Evolutionary conservation across 2,113 vertebrate genomes (phyloP), one percentile per base, ranked within the genome.

Genomic region (Hiodon tergisus): DNA sequence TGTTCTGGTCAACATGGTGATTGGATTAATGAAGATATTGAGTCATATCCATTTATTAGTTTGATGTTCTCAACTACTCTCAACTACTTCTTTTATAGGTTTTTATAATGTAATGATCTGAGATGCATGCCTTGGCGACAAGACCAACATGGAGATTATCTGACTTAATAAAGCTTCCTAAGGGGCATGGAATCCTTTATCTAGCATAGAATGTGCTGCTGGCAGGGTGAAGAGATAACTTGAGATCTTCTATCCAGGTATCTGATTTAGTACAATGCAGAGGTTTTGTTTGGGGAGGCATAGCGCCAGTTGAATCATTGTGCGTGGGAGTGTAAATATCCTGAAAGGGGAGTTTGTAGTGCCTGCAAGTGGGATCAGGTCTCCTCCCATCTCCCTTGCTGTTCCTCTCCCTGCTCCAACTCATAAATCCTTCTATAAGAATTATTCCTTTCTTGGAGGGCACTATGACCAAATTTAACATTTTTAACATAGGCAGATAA

Each of bases 251-350:
- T 57, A 71, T 68, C 53, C 71, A 54, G 62, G 31, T 61, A 54
- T 76, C 60, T 78, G 73, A 76, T 73, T 74, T 70, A 77, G 66
- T 62, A 76, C 74, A 79, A 78, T 72, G 71, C 73, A 77, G 78
- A 46, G 74, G 67, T 50, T 54, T 13, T 71, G 66, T 74, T 61
- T 67, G 52, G 71, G 78, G 58, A 72, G 58, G 78, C 79, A 73
- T 76, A 77, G 79, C 75, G 80, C 71, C 82, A 82, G 82, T 78
- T 85, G 81, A 85, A 85, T 83, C 83, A 85, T 76, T 67, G 62
- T 82, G 81, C 73, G 84, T 83, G 79, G 82, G 84, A 81, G 84
- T 83, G 76, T 76, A 81, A 82, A 85, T 82, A 85, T 82, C 82
- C 82, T 85, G 80, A 77, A 82, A 83, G 80, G 79, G 80, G 81